Base-by-base conservation (phyloP, 2,888 invertebrate species). In the Gerosis bhagava region DNA sequence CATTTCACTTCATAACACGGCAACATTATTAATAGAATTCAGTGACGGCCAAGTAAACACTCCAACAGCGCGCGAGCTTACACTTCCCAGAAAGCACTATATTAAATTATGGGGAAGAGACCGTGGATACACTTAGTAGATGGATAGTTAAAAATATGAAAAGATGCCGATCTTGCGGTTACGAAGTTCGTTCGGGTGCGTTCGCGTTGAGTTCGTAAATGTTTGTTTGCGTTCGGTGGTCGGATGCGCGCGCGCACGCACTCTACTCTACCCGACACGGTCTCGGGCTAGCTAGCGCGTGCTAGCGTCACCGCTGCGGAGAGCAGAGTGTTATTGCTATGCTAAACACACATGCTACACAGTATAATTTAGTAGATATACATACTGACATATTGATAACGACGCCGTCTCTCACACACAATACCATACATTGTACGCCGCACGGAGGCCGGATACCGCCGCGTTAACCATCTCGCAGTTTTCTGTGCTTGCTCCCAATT, bases 161-260 rank as follows among this genome's bases (percentile, higher is more conserved):
- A 59, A 61, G 58, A 60, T 59, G 57, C 58, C 60, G 59, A 62
- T 69, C 68, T 44, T 28, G 45, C 60, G 66, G 61, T 70, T 67
- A 62, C 68, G 19, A 19, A 66, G 65, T 83, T 84, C 84, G 86
- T 83, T 84, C 82, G 83, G 53, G 62, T 59, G 65, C 67, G 75
- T 80, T 81, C 78, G 78, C 59, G 62, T 70, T 65, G 54, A 60
- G 67, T 70, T 75, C 70, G 75, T 60, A 56, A 67, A 73, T 69
- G 70, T 75, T 70, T 52, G 54, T 32, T 40, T 37, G 57, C 52
- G 46, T 32, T 45, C 47, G 50, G n/a, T 51, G 66, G 66, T 51
- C 63, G 57, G 53, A 49, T 32, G 45, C 50, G 47, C 53, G 56
- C 59, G 62, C 62, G 73, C 73, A 61, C n/a, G n/a, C n/a, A n/a